A percentile compares a stretch with the other conserved stretches of the same genome.
Conservation (phyloP, 2,888 invertebrate species). For the Scaptomyza flava region DNA sequence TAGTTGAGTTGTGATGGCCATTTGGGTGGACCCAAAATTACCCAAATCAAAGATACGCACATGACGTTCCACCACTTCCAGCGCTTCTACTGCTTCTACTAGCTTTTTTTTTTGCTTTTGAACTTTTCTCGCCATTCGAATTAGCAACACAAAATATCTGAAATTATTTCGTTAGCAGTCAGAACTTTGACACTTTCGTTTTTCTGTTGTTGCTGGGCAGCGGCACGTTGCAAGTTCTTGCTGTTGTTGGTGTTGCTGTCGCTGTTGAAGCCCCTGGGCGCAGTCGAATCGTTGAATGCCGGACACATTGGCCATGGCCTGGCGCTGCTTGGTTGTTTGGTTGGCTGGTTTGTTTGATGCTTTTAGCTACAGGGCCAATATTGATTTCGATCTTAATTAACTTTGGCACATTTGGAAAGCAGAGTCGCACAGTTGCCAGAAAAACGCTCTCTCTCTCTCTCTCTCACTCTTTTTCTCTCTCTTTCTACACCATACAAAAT, state of each 20-base stretch:
- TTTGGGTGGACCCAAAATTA: conserved; percentile 11
- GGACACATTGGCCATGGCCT: conserved; percentile 55
- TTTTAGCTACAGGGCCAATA: conserved; percentile 81
- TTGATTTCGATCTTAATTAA: conserved; percentile 83
- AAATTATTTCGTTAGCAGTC: conserved; percentile 74
- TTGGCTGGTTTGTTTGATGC: conserved; percentile 72
- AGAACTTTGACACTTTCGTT: conserved; percentile 77
- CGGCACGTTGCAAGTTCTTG: conserved; percentile 54
- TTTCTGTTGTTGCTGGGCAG: conserved; percentile 38
- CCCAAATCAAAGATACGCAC: conserved; percentile 36
- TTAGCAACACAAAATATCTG: conserved; percentile 80
- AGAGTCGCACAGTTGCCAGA: conserved; percentile 51
- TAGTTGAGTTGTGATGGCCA: conserved; percentile 59
- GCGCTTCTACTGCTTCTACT: conserved; percentile 12
- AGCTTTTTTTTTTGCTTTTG: not conserved
- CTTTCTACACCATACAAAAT: not conserved
- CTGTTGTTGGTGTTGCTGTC: conserved; percentile 37
- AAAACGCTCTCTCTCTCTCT: conserved; percentile 5
- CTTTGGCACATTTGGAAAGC: conserved; percentile 82
- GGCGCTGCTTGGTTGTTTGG: conserved; percentile 2
- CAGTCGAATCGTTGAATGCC: conserved; percentile 58
- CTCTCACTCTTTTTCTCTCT: not conserved
- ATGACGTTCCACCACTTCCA: conserved; percentile 8
- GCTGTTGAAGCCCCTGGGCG: conserved; percentile 64
- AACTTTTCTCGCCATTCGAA: conserved; percentile 53